Evolutionary conservation across 2,888 invertebrate genomes (phyloP).

Genomic region (Caenorhabditis panamensis): DNA sequence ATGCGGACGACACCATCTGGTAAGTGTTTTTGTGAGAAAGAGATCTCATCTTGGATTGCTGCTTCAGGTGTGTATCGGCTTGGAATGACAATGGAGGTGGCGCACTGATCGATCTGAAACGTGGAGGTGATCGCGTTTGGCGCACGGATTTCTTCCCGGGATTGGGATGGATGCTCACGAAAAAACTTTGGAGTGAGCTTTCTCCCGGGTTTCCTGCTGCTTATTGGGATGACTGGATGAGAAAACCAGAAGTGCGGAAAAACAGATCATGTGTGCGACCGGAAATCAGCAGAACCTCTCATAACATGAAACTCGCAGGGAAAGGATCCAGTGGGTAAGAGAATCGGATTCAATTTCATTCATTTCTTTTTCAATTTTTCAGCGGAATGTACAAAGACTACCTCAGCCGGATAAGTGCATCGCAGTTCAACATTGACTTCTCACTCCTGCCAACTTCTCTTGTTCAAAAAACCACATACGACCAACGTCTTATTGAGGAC

Average conservation of each 20-base stretch:
- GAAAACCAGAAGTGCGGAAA: constrained; percentile 92
- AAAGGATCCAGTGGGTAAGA: constrained; percentile 89
- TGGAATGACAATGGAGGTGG: constrained; percentile 96
- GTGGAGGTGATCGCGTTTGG: constrained; percentile 89
- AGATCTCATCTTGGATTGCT: too few species aligned
- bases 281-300: constrained; percentile 92
- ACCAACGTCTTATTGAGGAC: constrained; percentile 36
- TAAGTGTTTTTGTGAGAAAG: constrained; percentile 53
- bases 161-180: constrained; percentile 90
- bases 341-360: neutral
- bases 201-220: constrained; percentile 91
- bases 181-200: constrained; percentile 89
- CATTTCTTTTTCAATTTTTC: constrained; percentile 11
- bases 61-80: constrained; percentile 94
- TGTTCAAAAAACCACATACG: constrained; percentile 86
- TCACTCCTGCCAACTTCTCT: constrained; percentile 91
- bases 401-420: constrained; percentile 73
- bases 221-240: constrained; percentile 99
- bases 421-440: constrained; percentile 88
- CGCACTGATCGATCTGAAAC: constrained; percentile 57
- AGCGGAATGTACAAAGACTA: constrained; percentile 78
- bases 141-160: constrained; percentile 98
- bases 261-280: constrained; percentile 93
- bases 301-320: constrained; percentile 88
- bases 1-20: constrained; percentile 91